These are phyloP conservation scores for Melozone crissalis DNA, from an alignment of 2,113 vertebrate genomes.

Conservation along the genomic window DNA sequence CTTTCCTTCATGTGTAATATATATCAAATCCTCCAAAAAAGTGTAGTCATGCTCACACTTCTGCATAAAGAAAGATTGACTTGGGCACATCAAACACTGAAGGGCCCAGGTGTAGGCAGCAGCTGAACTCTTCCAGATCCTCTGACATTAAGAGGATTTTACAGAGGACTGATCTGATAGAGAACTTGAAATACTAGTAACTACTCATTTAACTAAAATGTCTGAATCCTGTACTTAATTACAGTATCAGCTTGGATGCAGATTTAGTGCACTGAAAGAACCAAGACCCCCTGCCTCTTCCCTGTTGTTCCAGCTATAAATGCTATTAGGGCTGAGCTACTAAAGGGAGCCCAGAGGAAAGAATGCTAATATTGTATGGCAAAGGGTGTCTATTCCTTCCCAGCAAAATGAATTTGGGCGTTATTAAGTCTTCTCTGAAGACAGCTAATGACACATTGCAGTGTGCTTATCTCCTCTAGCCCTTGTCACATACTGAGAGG, in stretches of 20 bases:
- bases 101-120: not conserved
- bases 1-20: not conserved
- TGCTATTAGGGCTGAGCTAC: not conserved
- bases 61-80: not conserved
- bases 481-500: not conserved
- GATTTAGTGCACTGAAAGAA: not conserved
- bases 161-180: not conserved
- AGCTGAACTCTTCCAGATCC: not conserved
- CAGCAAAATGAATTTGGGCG: not conserved
- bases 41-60: not conserved
- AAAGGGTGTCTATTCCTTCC: not conserved
- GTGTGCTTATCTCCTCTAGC: not conserved
- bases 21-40: not conserved
- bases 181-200: not conserved
- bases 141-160: not conserved
- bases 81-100: not conserved
- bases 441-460: not conserved
- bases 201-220: not conserved
- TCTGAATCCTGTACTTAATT: not conserved
- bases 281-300: not conserved
- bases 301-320: not conserved
- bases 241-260: not conserved
- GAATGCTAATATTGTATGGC: not conserved
- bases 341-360: not conserved
- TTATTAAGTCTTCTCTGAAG: not conserved